Base-by-base conservation (phyloP, 2,797 vertebrate species). In the Sebastes baramenuke region DNA sequence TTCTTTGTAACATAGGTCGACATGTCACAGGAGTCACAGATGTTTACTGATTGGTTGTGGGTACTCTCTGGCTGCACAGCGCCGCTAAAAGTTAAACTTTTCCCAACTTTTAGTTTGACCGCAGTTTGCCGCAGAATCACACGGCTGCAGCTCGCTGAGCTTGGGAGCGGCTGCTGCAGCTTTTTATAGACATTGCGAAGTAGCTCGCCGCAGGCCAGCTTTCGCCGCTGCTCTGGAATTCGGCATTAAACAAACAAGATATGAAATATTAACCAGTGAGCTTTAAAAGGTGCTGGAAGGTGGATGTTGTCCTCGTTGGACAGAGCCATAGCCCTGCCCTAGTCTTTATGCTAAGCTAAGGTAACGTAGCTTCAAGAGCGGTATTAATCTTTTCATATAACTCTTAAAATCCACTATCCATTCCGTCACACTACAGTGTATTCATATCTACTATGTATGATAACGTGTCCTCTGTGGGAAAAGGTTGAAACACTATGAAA, bases 401-500 rank as follows among this genome's bases (percentile, higher is more conserved):
- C 42, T 46, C 1, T 66, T 52, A 18, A 18, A 61, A 70, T 61
- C 20, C 54, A 67, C 18, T 8, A 6, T 59, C n/a, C n/a, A 24
- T 25, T 13, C 22, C 20, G 2, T 75, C 6, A 58, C 9, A 42
- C 68, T 52, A 10, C 14, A n/a, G 25, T 58, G 14, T 16, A 60
- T 75, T 78, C 25, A 18, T 70, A 56, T 78, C 49, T 54, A n/a
- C 64, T 68, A 29, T 54, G 36, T n/a, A 60, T 67, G 61, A 29
- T 56, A 30, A 62, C 4, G 8, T 24, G 65, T 56, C 42, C 24
- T 77, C 58, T n/a, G 60, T 24, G 58, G 20, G n/a, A 56, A 58
- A 56, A 76, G 59, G 72, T 81, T 74, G 62, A 85, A 86, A 85
- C 73, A 36, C 30, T 22, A 5, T 52, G 29, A 83, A 65, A 82